Conservation (phyloP, 2,113 vertebrate genomes). For the Crypturellus undulatus region DNA sequence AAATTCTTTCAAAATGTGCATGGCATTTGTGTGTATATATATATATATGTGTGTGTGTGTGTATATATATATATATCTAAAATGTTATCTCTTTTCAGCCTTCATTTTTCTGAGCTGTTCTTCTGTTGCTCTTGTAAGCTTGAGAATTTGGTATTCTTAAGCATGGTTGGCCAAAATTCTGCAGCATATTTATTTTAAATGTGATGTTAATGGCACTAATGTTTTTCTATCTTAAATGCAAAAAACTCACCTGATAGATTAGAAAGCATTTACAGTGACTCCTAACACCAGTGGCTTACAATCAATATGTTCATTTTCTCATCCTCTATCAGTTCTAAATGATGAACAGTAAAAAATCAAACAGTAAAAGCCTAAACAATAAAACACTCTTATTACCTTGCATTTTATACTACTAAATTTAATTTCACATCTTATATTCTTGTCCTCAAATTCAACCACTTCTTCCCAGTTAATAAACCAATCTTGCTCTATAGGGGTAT, state of each 20-base stretch:
- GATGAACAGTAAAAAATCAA: too few relatives aligned
- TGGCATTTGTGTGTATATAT: too few relatives aligned
- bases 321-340: not conserved
- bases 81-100: not conserved
- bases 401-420: not conserved
- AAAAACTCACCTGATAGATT: not conserved
- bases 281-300: not conserved
- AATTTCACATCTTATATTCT: not conserved
- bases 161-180: not conserved
- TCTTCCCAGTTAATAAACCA: not conserved
- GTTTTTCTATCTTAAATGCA: not conserved
- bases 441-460: not conserved
- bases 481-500: not conserved
- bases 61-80: too few relatives aligned
- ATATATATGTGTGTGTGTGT: too few relatives aligned
- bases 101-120: not conserved
- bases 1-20: too few relatives aligned
- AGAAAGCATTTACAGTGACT: not conserved
- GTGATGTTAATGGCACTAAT: not conserved
- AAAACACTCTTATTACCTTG: not conserved
- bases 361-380: not conserved
- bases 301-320: not conserved
- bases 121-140: not conserved
- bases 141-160: not conserved
- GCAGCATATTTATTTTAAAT: not conserved